Evolutionary conservation across 1,140 invertebrate genomes (phyloP).

Genomic region (Gryllus bimaculatus): DNA sequence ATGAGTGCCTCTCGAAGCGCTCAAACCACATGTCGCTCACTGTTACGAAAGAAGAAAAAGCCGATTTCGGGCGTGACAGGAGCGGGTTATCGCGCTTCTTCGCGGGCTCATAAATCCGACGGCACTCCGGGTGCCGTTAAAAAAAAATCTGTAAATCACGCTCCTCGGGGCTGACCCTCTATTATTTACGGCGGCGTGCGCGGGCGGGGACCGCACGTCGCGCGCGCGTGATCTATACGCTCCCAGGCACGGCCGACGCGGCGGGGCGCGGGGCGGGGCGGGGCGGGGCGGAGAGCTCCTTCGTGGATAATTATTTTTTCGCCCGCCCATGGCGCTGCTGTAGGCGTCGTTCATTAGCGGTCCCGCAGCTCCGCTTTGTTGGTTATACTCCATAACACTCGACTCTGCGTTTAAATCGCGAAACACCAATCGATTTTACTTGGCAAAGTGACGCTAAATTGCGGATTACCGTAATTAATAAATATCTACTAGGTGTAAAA

Average conservation of each 20-base stretch:
- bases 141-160: slow-evolving; percentile 5
- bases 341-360: neutral
- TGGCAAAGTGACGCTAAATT: no score
- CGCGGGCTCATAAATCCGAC: neutral
- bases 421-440: no score
- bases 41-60: neutral
- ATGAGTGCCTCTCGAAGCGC: neutral
- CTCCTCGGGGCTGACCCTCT: neutral
- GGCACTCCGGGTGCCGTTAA: neutral
- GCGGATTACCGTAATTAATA: no score
- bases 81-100: neutral
- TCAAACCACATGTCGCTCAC: neutral
- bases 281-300: no score
- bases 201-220: neutral
- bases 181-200: neutral
- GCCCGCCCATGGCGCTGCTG: neutral
- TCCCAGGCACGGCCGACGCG: neutral
- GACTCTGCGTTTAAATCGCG: no score
- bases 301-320: neutral
- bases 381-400: no score
- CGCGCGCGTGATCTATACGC: neutral
- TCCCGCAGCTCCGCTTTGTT: no score
- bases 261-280: no score
- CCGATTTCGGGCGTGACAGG: neutral
- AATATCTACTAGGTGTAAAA: no score